Evolutionary conservation across 1,140 invertebrate species (phyloP), one percentile per base, ranked within the genome.

Genomic region (Cyphomyrmex costatus): DNA sequence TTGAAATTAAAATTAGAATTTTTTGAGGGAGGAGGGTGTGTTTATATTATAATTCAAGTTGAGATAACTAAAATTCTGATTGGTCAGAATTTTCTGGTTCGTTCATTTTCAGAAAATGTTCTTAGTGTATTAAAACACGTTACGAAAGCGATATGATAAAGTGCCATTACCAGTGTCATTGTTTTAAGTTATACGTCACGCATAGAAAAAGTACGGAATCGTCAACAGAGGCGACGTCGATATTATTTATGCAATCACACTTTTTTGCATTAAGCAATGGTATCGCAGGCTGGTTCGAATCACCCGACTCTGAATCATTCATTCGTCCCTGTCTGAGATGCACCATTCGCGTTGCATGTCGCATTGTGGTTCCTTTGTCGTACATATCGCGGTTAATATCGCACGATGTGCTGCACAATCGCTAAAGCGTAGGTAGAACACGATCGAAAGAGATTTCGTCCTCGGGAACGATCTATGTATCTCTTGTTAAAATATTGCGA

Each of bases 281-380:
- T 42, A 84, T 73, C 56, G 71, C 42, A 42, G 42, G 33, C 82
- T 58, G 65, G 51, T 49, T 80, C 46, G 36, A 68, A 70, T 49
- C 30, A 14, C n/a, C 49, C 21, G 49, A 58, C 78, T 82, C 78
- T 82, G 78, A 82, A 82, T 82, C 78, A 82, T 82, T 82, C 78
- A 58, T 82, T 82, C 63, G 63, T 68, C 65, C 21, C 21, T 60
- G 74, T 63, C 74, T 80, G 65, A 33, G 61, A 79, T 24, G 60
- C 46, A 21, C 60, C 76, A 46, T 16, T 60, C 19, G 60, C 27
- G 63, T 46, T 24, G 46, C 16, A 30, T 46, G 33, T 53, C 49
- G n/a, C n/a, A n/a, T n/a, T n/a, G 63, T 71, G 78, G 21, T 58
- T 71, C 14, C 66, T 58, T 71, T 82, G 78, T 56, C 66, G 65